A percentile compares a stretch with the other conserved stretches of the same genome.
These are phyloP conservation scores for Troilus luridus DNA, from an alignment of 2,888 invertebrate genomes.

Conservation along the genomic window DNA sequence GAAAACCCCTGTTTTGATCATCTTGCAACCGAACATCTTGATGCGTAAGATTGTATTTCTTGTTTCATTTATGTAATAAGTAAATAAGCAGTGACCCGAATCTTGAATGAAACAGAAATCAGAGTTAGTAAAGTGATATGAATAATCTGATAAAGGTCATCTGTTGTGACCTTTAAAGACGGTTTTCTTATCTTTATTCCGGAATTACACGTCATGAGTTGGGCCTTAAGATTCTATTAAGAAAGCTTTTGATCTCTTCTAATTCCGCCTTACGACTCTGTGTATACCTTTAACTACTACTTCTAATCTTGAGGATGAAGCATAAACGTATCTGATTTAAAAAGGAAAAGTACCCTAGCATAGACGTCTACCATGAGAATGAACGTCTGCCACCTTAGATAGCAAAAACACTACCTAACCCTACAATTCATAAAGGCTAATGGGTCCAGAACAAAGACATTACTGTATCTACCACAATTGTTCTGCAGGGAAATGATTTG, in stretches of 20 bases:
- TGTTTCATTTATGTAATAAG: neutral
- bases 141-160: neutral
- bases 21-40: neutral
- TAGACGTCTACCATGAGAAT: too few species aligned
- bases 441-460: too few species aligned
- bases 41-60: neutral
- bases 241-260: neutral
- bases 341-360: too few species aligned
- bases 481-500: too few species aligned
- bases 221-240: neutral
- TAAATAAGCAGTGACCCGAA: constrained; percentile 13
- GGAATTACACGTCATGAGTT: neutral
- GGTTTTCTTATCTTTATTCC: neutral
- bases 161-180: constrained; percentile 12
- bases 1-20: neutral
- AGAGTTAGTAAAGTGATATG: neutral
- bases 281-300: too few species aligned
- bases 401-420: too few species aligned
- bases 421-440: too few species aligned
- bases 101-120: neutral
- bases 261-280: too few species aligned
- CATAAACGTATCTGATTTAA: too few species aligned
- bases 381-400: too few species aligned
- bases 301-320: too few species aligned
- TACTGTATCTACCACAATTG: too few species aligned